These are phyloP conservation scores for Heliothis subflexa DNA, from an alignment of 1,140 invertebrate species.

Conservation along the genomic window DNA sequence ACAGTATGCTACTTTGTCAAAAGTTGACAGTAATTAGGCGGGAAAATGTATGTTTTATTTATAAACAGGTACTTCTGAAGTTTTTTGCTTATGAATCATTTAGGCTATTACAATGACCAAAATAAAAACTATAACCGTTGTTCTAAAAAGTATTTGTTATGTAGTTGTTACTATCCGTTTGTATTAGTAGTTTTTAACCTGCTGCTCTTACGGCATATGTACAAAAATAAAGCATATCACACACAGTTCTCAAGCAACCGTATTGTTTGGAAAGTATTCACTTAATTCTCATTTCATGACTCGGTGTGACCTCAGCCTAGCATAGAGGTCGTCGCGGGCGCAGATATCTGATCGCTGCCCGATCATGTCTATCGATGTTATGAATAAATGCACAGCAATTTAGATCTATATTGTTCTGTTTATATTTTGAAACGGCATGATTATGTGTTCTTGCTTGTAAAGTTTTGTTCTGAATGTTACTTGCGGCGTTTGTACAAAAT, in stretches of 20 bases:
- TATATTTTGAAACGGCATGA: constrained; percentile 43
- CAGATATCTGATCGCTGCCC: constrained; percentile 68
- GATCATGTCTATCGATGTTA: constrained; percentile 69
- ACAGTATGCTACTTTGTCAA: constrained; percentile 23
- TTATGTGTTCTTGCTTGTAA: constrained; percentile 8
- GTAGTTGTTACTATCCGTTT: no score
- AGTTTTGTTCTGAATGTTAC: background rate
- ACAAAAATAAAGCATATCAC: constrained; percentile 24
- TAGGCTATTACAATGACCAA: background rate
- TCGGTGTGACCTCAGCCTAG: constrained; percentile 65
- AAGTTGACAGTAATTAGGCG: constrained; percentile 34
- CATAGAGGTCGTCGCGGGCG: constrained; percentile 60
- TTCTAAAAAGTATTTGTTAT: no score
- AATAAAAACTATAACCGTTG: no score
- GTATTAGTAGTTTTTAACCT: background rate
- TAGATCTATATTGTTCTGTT: constrained; percentile 32
- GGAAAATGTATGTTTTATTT: background rate
- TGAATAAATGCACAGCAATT: constrained; percentile 50
- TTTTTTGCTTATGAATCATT: constrained; percentile 13
- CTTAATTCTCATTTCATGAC: constrained; percentile 75
- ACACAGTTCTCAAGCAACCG: constrained; percentile 44
- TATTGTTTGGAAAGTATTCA: constrained; percentile 59
- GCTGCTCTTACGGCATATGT: background rate
- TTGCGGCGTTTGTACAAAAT: background rate
- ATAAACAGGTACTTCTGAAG: background rate